A percentile compares a stretch with the other conserved stretches of the same genome.
These are phyloP conservation scores for Solea solea DNA, from an alignment of 2,113 vertebrate genomes.

Conservation along the genomic window DNA sequence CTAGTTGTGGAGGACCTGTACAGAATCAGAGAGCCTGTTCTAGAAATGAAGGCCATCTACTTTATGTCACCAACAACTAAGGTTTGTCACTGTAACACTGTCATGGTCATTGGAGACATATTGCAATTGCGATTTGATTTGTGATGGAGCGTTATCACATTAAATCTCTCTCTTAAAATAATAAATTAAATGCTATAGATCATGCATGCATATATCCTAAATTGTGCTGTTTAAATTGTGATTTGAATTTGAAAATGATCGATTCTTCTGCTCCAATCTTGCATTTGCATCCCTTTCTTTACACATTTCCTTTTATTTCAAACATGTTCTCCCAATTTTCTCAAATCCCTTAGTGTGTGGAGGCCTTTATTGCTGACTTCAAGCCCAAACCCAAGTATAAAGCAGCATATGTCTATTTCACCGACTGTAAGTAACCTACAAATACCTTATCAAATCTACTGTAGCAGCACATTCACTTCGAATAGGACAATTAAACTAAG, in stretches of 20 bases:
- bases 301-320: too few species aligned
- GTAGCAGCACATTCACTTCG: neutral
- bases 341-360: slow-evolving; percentile 84
- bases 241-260: too few species aligned
- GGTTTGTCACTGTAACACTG: slow-evolving; percentile 71
- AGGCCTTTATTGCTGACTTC: slow-evolving; percentile 92
- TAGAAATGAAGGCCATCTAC: slow-evolving; percentile 95
- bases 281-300: too few species aligned
- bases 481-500: neutral
- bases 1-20: slow-evolving; percentile 94
- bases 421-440: slow-evolving; percentile 89
- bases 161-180: too few species aligned
- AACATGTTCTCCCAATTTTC: neutral
- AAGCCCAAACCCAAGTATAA: slow-evolving; percentile 91
- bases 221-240: too few species aligned
- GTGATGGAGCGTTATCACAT: too few species aligned
- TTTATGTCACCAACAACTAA: slow-evolving; percentile 91
- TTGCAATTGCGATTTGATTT: slow-evolving; percentile 3
- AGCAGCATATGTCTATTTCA: slow-evolving; percentile 95
- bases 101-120: neutral
- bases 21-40: slow-evolving; percentile 92
- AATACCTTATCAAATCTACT: neutral
- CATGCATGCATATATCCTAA: too few species aligned
- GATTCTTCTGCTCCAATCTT: too few species aligned
- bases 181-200: too few species aligned